Percentiles rank a stretch among this genome's conserved stretches.
These are phyloP conservation scores for Chanos chanos DNA, from an alignment of 2,797 vertebrate genomes.

Conservation along the genomic window DNA sequence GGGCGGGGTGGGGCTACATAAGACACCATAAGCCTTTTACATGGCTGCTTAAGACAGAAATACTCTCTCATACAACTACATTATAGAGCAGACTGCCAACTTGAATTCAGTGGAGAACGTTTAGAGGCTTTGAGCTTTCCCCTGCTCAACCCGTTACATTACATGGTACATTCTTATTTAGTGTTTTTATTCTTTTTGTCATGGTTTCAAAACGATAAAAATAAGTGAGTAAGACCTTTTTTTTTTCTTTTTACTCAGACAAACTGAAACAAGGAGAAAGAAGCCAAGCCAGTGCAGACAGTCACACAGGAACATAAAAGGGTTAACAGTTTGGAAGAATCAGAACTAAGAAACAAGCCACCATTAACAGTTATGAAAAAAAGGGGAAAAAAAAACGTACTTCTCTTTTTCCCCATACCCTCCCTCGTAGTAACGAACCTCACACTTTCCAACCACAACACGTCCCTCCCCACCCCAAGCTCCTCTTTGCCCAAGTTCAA, in stretches of 20 bases:
- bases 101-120: too few species aligned
- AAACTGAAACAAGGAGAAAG: constrained; percentile 75
- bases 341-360: constrained; percentile 40
- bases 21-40: constrained; percentile 14
- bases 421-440: constrained; percentile 19
- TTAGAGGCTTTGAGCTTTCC: too few species aligned
- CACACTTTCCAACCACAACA: constrained; percentile 37
- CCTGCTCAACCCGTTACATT: constrained; percentile 66
- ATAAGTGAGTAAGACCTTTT: constrained; percentile 49
- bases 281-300: constrained; percentile 68
- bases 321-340: constrained; percentile 46
- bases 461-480: constrained; percentile 4
- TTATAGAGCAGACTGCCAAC: constrained; percentile 62
- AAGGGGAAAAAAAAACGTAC: constrained; percentile 44
- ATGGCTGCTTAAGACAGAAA: constrained; percentile 24
- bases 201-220: constrained; percentile 52
- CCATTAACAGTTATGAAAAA: constrained; percentile 40
- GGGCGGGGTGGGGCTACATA: not conserved
- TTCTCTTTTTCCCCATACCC: constrained; percentile 34
- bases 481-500: not conserved
- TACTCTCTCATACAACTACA: constrained; percentile 44
- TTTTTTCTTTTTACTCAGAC: constrained; percentile 65
- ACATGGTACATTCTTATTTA: too few species aligned
- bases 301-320: constrained; percentile 52
- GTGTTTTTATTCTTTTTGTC: constrained; percentile 10